A percentile compares a stretch with the other conserved stretches of the same genome.
Conservation (phyloP, 2,888 invertebrate genomes). For the Notodonta dromedarius region DNA sequence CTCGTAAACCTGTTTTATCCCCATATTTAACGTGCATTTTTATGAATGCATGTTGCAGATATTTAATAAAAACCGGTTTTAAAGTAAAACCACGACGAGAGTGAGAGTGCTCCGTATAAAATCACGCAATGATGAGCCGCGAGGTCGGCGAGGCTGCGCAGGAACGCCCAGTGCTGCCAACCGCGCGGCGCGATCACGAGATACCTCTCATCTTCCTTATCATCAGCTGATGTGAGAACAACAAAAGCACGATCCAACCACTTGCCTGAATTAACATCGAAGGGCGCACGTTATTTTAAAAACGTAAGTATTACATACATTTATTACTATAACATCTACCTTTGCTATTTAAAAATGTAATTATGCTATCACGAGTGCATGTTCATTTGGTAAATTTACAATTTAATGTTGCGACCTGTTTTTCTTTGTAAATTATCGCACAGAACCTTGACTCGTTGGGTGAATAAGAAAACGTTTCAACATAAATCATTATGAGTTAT, state of each 20-base stretch:
- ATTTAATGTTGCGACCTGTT: constrained; percentile 4
- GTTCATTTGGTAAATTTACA: background rate
- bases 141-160: constrained; percentile 71
- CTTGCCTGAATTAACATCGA: constrained; percentile 46
- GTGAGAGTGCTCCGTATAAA: constrained; percentile 19
- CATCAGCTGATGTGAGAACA: constrained; percentile 74
- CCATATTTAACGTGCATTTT: background rate
- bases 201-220: constrained; percentile 77
- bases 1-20: background rate
- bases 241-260: constrained; percentile 47
- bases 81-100: background rate
- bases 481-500: constrained; percentile 5
- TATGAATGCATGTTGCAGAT: background rate
- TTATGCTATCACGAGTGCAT: background rate
- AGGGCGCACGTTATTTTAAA: constrained; percentile 31
- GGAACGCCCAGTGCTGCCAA: constrained; percentile 71
- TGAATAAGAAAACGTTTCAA: constrained; percentile 3
- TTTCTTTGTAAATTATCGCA: constrained; percentile 3
- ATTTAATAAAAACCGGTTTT: background rate
- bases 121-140: constrained; percentile 50
- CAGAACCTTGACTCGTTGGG: constrained; percentile 11
- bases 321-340: background rate
- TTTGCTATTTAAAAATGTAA: constrained; percentile 4
- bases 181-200: constrained; percentile 73
- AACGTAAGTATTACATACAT: constrained; percentile 45